Conservation (phyloP, 2,888 invertebrate species). For the Calephelis perditalis region DNA sequence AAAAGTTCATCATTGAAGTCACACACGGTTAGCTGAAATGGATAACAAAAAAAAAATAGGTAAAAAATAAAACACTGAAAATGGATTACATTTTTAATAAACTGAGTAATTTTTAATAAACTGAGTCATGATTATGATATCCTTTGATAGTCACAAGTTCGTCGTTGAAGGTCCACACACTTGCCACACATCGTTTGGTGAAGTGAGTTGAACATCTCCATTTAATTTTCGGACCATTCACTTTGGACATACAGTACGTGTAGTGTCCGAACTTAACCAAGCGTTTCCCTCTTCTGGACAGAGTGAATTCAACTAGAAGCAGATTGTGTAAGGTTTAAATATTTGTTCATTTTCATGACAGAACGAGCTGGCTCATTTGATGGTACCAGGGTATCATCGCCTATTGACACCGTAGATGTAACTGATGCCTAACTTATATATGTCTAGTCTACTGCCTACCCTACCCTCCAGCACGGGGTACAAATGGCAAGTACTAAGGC, state of each 20-base stretch:
- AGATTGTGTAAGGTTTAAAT: too few relatives aligned
- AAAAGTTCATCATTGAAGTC: too few relatives aligned
- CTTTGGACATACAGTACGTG: slow-evolving; percentile 17
- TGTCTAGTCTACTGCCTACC: too few relatives aligned
- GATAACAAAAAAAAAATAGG: too few relatives aligned
- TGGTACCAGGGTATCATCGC: too few relatives aligned
- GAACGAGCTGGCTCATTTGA: too few relatives aligned
- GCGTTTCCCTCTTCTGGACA: slow-evolving; percentile 13
- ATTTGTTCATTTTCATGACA: too few relatives aligned
- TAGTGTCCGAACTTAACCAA: slow-evolving; percentile 8
- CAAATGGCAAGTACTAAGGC: too few relatives aligned
- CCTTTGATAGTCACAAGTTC: slow-evolving; percentile 22
- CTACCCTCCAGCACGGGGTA: too few relatives aligned
- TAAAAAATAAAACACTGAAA: not conserved
- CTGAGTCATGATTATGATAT: slow-evolving; percentile 18
- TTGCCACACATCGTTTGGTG: slow-evolving; percentile 30
- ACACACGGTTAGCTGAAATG: too few relatives aligned
- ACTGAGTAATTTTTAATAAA: not conserved
- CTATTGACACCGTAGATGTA: too few relatives aligned
- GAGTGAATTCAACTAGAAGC: slow-evolving; percentile 9
- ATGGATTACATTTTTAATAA: not conserved
- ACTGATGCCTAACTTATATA: too few relatives aligned
- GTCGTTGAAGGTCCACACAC: slow-evolving; percentile 26
- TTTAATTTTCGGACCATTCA: slow-evolving; percentile 18
- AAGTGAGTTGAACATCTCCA: slow-evolving; percentile 36